Conservation (phyloP, 2,888 invertebrate genomes). For the Caenorhabditis sp. region DNA sequence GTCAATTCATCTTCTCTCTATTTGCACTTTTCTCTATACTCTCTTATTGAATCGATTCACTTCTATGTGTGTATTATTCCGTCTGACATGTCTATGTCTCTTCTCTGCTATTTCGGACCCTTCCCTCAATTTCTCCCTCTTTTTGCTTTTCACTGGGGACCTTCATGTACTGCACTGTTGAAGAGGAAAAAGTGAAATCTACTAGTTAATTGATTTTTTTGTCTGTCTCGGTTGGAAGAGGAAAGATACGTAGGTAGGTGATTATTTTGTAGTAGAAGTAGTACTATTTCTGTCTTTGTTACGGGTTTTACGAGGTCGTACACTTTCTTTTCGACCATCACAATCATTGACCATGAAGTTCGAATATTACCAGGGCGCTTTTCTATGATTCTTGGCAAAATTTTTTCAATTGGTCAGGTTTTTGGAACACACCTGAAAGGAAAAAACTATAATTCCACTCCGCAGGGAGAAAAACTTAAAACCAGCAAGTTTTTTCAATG, state of each 20-base stretch:
- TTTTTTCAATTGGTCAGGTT: no score
- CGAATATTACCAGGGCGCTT: no score
- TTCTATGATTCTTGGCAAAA: no score
- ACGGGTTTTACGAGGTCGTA: background rate
- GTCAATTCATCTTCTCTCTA: background rate
- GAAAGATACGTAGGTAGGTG: background rate
- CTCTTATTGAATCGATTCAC: background rate
- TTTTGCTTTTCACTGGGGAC: background rate
- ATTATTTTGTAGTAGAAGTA: background rate
- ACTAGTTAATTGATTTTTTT: slow-evolving; percentile 1
- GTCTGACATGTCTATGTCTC: slow-evolving; percentile 5
- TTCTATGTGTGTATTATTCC: background rate
- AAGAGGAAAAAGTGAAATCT: background rate
- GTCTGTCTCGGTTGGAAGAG: background rate
- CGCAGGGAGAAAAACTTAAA: no score
- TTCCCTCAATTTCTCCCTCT: background rate
- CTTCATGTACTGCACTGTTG: background rate
- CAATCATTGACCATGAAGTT: no score
- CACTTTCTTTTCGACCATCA: background rate
- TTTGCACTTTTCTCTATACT: background rate
- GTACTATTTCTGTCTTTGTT: background rate
- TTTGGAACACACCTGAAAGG: no score
- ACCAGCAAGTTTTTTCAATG: no score
- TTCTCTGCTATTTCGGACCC: background rate
- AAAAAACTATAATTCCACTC: no score